Evolutionary conservation across 2,888 invertebrate species (phyloP), one percentile per base, ranked within the genome.

Genomic region (Synanthedon vespiformis): DNA sequence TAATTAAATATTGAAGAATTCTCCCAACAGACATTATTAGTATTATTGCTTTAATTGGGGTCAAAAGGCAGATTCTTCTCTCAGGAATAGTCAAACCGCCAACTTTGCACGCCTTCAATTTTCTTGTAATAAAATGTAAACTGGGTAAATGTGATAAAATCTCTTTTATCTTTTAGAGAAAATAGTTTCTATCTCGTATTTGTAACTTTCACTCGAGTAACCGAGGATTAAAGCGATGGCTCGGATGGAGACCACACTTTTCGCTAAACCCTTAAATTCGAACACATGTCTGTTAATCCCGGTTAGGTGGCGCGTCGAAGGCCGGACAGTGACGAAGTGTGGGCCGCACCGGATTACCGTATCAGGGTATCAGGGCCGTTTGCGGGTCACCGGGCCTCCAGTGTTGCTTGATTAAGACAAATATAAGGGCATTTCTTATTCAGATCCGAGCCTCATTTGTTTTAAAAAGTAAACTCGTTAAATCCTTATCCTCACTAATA

Each of bases 291-390:
- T 70, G 80, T 76, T 81, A 84, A 84, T 79, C 77, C 72, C 59
- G 68, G 69, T 69, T 72, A 72, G 76, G 75, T 74, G 70, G 72
- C 66, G 57, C 70, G 75, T 71, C 74, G 68, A 74, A 63, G 71
- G 58, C 60, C 61, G 65, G 83, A 84, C 84, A 85, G 71, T 80
- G 82, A 82, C 76, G 77, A 76, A 85, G 80, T 80, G 68, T 66
- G 76, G 78, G 53, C 57, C 54, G 53, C 40, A 40, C 53, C 51
- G 57, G 58, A 59, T 61, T 58, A 59, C 59, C 57, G 56, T 59
- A 59, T 59, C 58, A 58, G 54, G 54, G 54, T 52, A 54, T 56
- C 54, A 54, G 54, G 54, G 61, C 63, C 62, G 62, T 60, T 60
- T 63, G 65, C 65, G 68, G 71, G 72, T 70, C 67, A 67, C 65